Conservation (phyloP, 2,888 invertebrate genomes). For the Drosophila buzzatii region DNA sequence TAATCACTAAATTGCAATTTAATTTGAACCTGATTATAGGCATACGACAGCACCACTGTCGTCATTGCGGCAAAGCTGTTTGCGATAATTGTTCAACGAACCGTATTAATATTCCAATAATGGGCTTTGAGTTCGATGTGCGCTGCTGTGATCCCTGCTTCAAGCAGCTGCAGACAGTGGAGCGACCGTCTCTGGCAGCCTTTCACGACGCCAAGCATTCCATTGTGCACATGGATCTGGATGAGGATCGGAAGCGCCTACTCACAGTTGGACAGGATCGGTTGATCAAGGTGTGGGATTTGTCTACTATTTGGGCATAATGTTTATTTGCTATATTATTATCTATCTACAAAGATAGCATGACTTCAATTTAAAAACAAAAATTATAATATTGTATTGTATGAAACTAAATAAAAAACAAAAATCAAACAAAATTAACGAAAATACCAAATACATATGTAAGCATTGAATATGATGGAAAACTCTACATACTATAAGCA, state of each 20-base stretch:
- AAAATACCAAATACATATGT: slow-evolving; percentile 52
- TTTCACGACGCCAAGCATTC: slow-evolving; percentile 98
- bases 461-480: slow-evolving; percentile 41
- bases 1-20: not conserved
- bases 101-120: slow-evolving; percentile 95
- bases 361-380: slow-evolving; percentile 34
- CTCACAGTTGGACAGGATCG: slow-evolving; percentile 98
- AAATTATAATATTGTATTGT: slow-evolving; percentile 42
- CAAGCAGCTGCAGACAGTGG: slow-evolving; percentile 92
- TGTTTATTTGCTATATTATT: slow-evolving; percentile 15
- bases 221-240: slow-evolving; percentile 94
- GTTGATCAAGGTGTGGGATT: slow-evolving; percentile 97
- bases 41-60: slow-evolving; percentile 95
- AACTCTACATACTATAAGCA: slow-evolving; percentile 36
- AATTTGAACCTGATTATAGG: slow-evolving; percentile 62
- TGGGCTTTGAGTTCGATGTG: slow-evolving; percentile 99
- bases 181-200: slow-evolving; percentile 96
- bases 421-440: not conserved
- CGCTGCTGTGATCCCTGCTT: slow-evolving; percentile 97
- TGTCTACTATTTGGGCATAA: slow-evolving; percentile 88
- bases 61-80: slow-evolving; percentile 97
- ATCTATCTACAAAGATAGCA: slow-evolving; percentile 9
- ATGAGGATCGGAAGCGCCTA: slow-evolving; percentile 94
- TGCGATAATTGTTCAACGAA: slow-evolving; percentile 96
- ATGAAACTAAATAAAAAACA: slow-evolving; percentile 37